Percentiles rank a stretch among this genome's conserved stretches.
These are phyloP conservation scores for Drosophila yooni DNA, from an alignment of 2,888 invertebrate genomes.

Conservation along the genomic window DNA sequence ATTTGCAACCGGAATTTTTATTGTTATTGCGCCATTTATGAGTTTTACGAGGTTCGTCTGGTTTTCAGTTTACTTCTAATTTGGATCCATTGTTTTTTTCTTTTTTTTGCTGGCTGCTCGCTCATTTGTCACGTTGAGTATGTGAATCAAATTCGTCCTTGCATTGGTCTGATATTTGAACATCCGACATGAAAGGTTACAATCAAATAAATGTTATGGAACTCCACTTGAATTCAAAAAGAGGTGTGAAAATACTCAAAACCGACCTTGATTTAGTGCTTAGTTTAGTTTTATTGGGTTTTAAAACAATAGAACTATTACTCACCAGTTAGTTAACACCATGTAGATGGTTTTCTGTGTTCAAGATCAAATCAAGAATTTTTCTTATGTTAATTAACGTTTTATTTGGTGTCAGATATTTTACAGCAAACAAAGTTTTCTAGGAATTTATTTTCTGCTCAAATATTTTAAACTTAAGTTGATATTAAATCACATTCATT, in stretches of 20 bases:
- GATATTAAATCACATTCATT: neutral
- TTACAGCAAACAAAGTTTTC: neutral
- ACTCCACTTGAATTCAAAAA: neutral
- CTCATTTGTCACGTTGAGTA: slow-evolving; percentile 25
- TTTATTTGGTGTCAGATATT: neutral
- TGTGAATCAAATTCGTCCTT: slow-evolving; percentile 38
- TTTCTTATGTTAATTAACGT: neutral
- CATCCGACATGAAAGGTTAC: slow-evolving; percentile 24
- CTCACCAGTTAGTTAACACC: neutral
- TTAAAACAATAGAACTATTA: neutral
- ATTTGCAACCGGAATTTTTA: slow-evolving; percentile 80
- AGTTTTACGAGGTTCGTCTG: slow-evolving; percentile 67
- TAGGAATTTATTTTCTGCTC: neutral
- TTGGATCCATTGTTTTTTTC: slow-evolving; percentile 55
- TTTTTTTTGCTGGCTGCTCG: slow-evolving; percentile 38
- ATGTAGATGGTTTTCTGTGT: neutral
- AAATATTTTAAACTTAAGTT: neutral
- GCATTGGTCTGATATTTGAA: slow-evolving; percentile 24
- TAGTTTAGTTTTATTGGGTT: neutral
- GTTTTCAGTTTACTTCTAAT: slow-evolving; percentile 56
- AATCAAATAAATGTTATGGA: neutral
- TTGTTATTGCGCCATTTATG: slow-evolving; percentile 79
- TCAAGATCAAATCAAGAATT: neutral
- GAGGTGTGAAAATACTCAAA: slow-evolving; percentile 13
- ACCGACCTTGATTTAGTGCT: neutral